Base-by-base conservation (phyloP, 2,113 vertebrate species). In the Choloepus hoffmanni region DNA sequence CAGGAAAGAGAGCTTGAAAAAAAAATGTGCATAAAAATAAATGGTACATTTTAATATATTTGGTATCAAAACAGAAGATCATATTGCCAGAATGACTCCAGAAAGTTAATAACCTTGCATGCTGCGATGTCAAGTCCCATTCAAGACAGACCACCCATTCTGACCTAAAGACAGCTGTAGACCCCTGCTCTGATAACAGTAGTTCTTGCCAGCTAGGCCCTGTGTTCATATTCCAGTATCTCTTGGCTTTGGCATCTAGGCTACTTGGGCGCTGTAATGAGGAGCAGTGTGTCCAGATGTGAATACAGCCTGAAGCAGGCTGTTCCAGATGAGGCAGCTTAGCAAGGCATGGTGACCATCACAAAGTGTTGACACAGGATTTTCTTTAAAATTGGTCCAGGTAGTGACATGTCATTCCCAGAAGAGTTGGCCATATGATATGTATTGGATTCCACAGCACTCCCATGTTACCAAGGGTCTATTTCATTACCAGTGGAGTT, bases 121-220 rank as follows among this genome's bases (percentile, higher is more conserved):
- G 1, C 45, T 45, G 7, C 30, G 3, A 84, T 68, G 68, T 73
- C 65, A 97, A 96, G 36, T 63, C 23, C 12, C 30, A 68, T 7
- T 62, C n/a, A 50, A 68, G 24, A 85, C 86, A 82, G 96, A 94
- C 95, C 93, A 94, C 95, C 91, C 91, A 91, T 50, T n/a, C 65
- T 88, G 81, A 89, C 23, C 9, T 48, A 88, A 73, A 73, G 60
- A 48, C 68, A 16, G 40, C 40, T 36, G 0, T 9, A 84, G 55
- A 48, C 15, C 45, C 12, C 43, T n/a, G 15, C 63, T 90, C 65
- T 85, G 72, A 88, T 77, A 84, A 62, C 10, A 53, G 24, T 11
- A 53, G 43, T 76, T 82, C 53, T 36, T 90, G 70, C 76, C 95
- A 96, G 76, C 24, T 24, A 45, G 50, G 26, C 73, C 40, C 40